These are phyloP conservation scores for Paramacrobiotus metropolitanus DNA, from an alignment of 1,140 invertebrate genomes.

Conservation along the genomic window DNA sequence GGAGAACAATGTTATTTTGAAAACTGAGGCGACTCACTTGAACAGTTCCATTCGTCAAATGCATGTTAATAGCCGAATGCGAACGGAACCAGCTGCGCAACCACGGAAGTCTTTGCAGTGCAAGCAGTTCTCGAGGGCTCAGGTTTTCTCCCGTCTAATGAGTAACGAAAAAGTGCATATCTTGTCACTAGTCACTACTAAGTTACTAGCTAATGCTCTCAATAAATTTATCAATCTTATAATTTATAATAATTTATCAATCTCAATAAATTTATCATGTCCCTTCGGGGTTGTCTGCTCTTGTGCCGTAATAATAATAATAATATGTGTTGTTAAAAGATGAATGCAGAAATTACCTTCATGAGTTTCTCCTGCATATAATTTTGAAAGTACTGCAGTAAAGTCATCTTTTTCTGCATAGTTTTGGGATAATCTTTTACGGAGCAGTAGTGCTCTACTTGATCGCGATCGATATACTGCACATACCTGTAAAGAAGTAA, in stretches of 20 bases:
- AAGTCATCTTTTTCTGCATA: constrained; percentile 86
- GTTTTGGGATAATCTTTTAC: constrained; percentile 46
- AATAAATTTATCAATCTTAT: no score
- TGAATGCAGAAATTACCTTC: constrained; percentile 33
- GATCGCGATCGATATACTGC: constrained; percentile 81
- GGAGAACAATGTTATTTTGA: no score
- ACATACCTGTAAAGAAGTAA: constrained; percentile 48
- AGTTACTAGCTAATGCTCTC: no score
- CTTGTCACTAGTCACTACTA: no score
- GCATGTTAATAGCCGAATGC: constrained; percentile 76
- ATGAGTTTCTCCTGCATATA: constrained; percentile 96
- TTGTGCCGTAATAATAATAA: no score
- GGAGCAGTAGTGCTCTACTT: constrained; percentile 66
- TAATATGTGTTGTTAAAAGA: no score
- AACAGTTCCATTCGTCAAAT: constrained; percentile 85
- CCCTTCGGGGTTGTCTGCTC: no score
- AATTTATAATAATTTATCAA: no score
- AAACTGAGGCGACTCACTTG: no score
- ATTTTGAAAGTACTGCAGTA: constrained; percentile 80
- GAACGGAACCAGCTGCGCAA: constrained; percentile 88
- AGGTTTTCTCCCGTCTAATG: constrained; percentile 55
- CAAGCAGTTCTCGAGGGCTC: constrained; percentile 52
- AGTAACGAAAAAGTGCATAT: no score
- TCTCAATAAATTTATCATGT: no score
- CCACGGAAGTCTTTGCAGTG: constrained; percentile 69